phyloP scores from a whole-genome alignment of 2,113 vertebrate species.

The Regulus satrapa region DNA sequence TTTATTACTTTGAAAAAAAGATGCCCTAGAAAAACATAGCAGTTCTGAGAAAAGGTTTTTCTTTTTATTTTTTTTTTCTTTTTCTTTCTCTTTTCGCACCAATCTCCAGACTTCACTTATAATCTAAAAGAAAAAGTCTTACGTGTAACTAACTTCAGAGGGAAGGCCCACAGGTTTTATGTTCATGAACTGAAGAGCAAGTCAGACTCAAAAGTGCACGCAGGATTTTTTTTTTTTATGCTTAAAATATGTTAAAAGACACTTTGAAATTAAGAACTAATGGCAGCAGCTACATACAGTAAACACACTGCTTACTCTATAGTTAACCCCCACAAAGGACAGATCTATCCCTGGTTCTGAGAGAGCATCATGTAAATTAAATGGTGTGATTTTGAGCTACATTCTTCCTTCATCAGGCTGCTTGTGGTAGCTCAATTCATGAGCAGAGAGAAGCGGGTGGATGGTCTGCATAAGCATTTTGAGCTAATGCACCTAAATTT shows the following conservation, averaged over 20 bases:
- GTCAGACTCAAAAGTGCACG: not conserved
- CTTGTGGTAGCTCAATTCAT: not conserved
- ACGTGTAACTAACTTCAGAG: not conserved
- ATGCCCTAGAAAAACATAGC: not conserved
- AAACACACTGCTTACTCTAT: not conserved
- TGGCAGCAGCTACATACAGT: not conserved
- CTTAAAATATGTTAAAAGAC: not conserved
- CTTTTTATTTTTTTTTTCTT: not conserved
- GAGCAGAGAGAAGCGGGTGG: not conserved
- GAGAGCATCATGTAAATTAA: not conserved
- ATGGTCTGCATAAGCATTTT: slow-evolving; percentile 2
- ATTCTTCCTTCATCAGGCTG: not conserved
- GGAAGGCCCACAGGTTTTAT: not conserved
- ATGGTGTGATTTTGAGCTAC: not conserved
- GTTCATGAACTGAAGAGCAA: not conserved
- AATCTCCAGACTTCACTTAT: not conserved
- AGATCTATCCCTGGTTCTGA: not conserved
- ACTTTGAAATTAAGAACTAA: not conserved
- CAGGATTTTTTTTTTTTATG: not conserved
- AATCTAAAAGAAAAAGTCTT: not conserved
- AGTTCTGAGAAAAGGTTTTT: not conserved
- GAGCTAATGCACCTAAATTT: not conserved
- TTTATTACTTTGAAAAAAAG: not conserved
- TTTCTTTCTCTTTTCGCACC: not conserved
- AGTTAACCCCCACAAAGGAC: not conserved